A percentile compares a stretch with the other conserved stretches of the same genome.
These are phyloP conservation scores for Sebastes vulpes DNA, from an alignment of 2,797 vertebrate genomes.

Conservation along the genomic window DNA sequence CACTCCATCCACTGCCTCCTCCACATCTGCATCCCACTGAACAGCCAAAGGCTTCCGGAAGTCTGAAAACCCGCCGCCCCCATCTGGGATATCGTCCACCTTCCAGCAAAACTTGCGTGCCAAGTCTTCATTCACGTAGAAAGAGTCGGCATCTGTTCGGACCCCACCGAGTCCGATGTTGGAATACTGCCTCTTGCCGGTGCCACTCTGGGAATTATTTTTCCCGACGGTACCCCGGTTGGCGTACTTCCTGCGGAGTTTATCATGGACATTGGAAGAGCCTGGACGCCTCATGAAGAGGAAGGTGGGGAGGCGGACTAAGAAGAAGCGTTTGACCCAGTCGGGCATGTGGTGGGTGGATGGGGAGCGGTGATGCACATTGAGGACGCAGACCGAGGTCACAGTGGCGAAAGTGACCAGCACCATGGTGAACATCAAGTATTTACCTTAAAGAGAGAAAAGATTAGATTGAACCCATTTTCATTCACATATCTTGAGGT, in stretches of 20 bases:
- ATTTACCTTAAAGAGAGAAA: conserved; percentile 78
- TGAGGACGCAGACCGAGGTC: conserved; percentile 86
- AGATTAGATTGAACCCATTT: accelerated
- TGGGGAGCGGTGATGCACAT: conserved; percentile 88
- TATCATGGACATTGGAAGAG: conserved; percentile 69
- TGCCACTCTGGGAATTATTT: conserved; percentile 15
- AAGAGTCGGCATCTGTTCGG: conserved; percentile 65
- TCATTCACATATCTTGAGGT: no score
- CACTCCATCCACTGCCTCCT: conserved; percentile 86
- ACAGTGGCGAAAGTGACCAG: conserved; percentile 88
- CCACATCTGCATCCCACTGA: conserved; percentile 79
- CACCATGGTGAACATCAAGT: conserved; percentile 90
- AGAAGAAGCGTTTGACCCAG: conserved; percentile 86
- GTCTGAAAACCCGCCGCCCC: conserved; percentile 62
- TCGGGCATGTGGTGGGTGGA: conserved; percentile 88
- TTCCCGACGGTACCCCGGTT: background rate
- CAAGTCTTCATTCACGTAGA: conserved; percentile 78
- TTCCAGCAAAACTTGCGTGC: conserved; percentile 77
- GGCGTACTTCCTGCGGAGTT: conserved; percentile 70
- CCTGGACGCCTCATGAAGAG: conserved; percentile 86
- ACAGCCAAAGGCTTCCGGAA: conserved; percentile 63
- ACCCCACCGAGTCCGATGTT: conserved; percentile 67
- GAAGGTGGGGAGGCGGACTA: conserved; percentile 81
- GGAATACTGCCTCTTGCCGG: conserved; percentile 50
- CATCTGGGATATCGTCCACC: conserved; percentile 73